Conservation (phyloP, 2,888 invertebrate species). For the Priocnemis perturbator region DNA sequence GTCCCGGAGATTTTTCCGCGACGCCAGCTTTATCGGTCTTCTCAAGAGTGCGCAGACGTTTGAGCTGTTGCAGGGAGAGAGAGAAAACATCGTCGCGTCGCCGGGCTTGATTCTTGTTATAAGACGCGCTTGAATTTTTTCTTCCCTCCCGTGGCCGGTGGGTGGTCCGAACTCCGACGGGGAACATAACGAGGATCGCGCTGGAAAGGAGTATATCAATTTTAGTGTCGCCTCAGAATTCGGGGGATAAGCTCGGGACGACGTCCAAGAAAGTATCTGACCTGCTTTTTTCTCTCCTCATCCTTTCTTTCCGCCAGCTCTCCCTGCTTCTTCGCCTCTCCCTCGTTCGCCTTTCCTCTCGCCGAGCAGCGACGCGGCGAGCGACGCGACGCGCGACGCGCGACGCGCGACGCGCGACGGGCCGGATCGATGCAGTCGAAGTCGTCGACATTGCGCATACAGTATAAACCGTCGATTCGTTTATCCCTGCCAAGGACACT, state of each 20-base stretch:
- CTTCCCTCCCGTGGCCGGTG: too few species aligned
- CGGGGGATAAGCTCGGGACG: constrained; percentile 21
- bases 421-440: constrained; percentile 31
- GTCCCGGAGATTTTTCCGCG: too few species aligned
- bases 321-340: too few species aligned
- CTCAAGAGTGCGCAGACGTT: too few species aligned
- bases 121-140: too few species aligned
- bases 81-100: neutral
- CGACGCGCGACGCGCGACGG: too few species aligned
- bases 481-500: constrained; percentile 28
- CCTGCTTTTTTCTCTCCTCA: constrained; percentile 21
- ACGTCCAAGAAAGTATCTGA: constrained; percentile 30
- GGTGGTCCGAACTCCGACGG: too few species aligned
- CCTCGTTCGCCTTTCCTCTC: too few species aligned
- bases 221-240: constrained; percentile 26
- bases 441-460: constrained; percentile 27
- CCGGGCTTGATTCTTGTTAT: neutral
- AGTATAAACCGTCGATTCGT: constrained; percentile 21
- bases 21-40: too few species aligned
- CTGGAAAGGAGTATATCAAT: constrained; percentile 27
- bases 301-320: too few species aligned
- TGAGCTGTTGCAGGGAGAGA: neutral
- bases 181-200: constrained; percentile 13
- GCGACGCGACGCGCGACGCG: too few species aligned
- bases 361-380: too few species aligned